Evolutionary conservation across 2,113 vertebrate genomes (phyloP).

Genomic region (Lamprotornis superbus): DNA sequence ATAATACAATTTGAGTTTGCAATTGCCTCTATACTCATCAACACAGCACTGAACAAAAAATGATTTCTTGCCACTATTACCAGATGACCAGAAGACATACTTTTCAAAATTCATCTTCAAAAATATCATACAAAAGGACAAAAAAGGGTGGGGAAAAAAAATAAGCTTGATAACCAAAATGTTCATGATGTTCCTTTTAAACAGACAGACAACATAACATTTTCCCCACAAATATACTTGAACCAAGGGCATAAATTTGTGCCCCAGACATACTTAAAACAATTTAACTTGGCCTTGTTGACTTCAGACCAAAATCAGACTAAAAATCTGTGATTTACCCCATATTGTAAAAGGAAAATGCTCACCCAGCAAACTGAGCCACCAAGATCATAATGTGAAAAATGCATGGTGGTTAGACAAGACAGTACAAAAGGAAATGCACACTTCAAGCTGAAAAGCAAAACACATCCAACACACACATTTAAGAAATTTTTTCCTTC

Average conservation of each 20-base stretch:
- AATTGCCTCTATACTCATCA: background rate
- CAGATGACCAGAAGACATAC: background rate
- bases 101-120: background rate
- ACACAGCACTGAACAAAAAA: background rate
- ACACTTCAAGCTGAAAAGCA: background rate
- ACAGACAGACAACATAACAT: background rate
- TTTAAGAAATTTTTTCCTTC: background rate
- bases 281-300: conserved; percentile 34
- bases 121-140: background rate
- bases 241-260: background rate
- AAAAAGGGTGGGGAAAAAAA: rapidly evolving
- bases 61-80: background rate
- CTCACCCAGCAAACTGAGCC: conserved; percentile 27
- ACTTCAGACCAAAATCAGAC: background rate
- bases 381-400: conserved; percentile 30
- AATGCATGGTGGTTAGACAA: background rate
- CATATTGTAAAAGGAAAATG: background rate
- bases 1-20: background rate
- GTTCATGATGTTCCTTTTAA: background rate
- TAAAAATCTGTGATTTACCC: conserved; percentile 4
- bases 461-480: background rate
- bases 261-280: conserved; percentile 41
- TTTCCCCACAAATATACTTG: background rate
- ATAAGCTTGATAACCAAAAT: background rate
- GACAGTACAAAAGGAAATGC: conserved; percentile 9